These are phyloP conservation scores for Orthosia cruda DNA, from an alignment of 2,888 invertebrate species.

Conservation along the genomic window DNA sequence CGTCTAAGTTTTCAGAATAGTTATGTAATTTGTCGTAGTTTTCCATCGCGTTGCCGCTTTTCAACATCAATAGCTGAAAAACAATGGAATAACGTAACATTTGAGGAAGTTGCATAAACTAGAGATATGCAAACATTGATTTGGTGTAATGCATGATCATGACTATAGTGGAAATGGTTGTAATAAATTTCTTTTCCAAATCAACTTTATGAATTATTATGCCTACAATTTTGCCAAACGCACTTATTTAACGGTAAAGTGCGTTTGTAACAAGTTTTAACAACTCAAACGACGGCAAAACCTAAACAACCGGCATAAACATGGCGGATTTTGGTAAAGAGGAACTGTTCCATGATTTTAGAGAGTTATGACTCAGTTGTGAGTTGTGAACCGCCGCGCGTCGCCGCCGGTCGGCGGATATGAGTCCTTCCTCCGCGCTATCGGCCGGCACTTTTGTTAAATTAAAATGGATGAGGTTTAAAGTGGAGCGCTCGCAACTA, in stretches of 20 bases:
- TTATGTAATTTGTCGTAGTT: neutral
- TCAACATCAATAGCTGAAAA: neutral
- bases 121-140: neutral
- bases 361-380: constrained; percentile 68
- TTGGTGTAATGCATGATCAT: no score
- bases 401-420: constrained; percentile 84
- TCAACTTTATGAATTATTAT: neutral
- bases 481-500: constrained; percentile 91
- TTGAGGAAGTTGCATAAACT: neutral
- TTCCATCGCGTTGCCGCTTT: neutral
- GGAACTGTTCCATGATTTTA: constrained; percentile 63
- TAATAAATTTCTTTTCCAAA: neutral
- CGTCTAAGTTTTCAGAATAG: constrained; percentile 13
- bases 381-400: constrained; percentile 76
- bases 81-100: neutral
- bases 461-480: constrained; percentile 92
- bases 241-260: neutral
- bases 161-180: no score
- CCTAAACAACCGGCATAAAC: neutral
- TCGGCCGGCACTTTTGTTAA: constrained; percentile 91
- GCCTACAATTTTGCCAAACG: neutral
- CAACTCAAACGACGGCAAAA: neutral
- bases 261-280: neutral
- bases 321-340: constrained; percentile 43
- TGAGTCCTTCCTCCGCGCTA: constrained; percentile 90